Conservation (phyloP, 1,140 invertebrate species). For the Steinernema feltiae region DNA sequence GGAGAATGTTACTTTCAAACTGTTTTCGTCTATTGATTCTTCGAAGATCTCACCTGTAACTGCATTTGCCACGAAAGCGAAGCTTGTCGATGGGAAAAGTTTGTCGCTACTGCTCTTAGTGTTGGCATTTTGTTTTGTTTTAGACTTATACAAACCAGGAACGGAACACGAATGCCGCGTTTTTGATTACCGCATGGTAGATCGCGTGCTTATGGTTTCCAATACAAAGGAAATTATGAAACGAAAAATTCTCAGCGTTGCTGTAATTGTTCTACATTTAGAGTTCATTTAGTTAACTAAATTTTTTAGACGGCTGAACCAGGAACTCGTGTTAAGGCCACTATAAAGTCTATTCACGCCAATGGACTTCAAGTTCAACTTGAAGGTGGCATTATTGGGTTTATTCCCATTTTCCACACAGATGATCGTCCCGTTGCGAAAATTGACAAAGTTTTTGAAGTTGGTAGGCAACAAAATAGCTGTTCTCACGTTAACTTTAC, state of each 20-base stretch:
- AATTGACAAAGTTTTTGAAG: constrained; percentile 41
- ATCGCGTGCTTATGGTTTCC: constrained; percentile 44
- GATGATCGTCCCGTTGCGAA: constrained; percentile 30
- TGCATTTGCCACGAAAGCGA: constrained; percentile 36
- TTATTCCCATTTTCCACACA: constrained; percentile 36
- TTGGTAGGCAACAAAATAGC: constrained; percentile 26
- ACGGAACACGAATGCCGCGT: constrained; percentile 43
- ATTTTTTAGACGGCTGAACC: constrained; percentile 32
- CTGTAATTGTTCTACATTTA: not conserved
- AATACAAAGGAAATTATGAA: constrained; percentile 42
- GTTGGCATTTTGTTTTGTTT: constrained; percentile 19
- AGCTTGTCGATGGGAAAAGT: constrained; percentile 29
- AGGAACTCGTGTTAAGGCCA: constrained; percentile 36
- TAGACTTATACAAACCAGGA: constrained; percentile 44
- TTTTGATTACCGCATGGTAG: constrained; percentile 39
- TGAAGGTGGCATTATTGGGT: constrained; percentile 36
- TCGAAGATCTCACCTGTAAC: constrained; percentile 40
- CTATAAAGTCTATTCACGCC: constrained; percentile 28
- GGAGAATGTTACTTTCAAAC: constrained; percentile 41
- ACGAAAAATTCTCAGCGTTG: constrained; percentile 35
- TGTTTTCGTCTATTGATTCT: constrained; percentile 17
- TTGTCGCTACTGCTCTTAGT: not conserved
- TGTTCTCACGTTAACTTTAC: not conserved
- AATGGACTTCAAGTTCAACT: constrained; percentile 39
- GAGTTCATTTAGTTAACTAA: not conserved